A percentile compares a stretch with the other conserved stretches of the same genome.
phyloP scores from a whole-genome alignment of 2,113 vertebrate species.

The Scopus umbretta region DNA sequence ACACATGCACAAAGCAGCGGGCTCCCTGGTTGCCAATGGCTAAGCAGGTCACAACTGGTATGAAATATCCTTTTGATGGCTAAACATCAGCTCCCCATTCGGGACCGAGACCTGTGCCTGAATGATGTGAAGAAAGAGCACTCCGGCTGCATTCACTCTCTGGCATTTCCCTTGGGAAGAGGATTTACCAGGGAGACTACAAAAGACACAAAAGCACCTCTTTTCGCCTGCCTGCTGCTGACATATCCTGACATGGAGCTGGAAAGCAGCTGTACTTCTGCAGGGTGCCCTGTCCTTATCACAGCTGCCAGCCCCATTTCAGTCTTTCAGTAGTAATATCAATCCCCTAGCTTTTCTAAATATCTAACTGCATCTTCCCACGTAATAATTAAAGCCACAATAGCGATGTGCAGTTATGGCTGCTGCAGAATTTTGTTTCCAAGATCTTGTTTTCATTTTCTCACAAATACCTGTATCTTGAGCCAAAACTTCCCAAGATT shows the following conservation, averaged over 20 bases:
- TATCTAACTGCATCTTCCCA: not conserved
- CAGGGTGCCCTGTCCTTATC: not conserved
- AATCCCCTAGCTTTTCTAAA: not conserved
- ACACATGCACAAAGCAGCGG: not conserved
- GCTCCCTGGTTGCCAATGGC: not conserved
- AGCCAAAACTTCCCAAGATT: constrained; percentile 14
- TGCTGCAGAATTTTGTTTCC: not conserved
- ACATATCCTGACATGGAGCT: not conserved
- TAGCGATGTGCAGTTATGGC: not conserved
- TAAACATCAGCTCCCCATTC: not conserved
- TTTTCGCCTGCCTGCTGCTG: not conserved
- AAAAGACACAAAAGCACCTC: not conserved
- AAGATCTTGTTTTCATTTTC: not conserved
- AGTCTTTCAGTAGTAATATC: not conserved
- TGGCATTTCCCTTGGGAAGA: not conserved
- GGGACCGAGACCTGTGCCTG: not conserved
- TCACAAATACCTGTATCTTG: not conserved
- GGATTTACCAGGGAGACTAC: not conserved
- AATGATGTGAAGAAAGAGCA: not conserved
- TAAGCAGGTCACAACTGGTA: not conserved
- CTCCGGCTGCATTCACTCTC: not conserved
- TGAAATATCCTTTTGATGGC: not conserved
- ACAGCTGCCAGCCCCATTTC: not conserved
- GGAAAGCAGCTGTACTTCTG: not conserved
- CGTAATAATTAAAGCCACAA: not conserved